Conservation (phyloP, 2,797 vertebrate genomes). For the Micromesistius poutassou region DNA sequence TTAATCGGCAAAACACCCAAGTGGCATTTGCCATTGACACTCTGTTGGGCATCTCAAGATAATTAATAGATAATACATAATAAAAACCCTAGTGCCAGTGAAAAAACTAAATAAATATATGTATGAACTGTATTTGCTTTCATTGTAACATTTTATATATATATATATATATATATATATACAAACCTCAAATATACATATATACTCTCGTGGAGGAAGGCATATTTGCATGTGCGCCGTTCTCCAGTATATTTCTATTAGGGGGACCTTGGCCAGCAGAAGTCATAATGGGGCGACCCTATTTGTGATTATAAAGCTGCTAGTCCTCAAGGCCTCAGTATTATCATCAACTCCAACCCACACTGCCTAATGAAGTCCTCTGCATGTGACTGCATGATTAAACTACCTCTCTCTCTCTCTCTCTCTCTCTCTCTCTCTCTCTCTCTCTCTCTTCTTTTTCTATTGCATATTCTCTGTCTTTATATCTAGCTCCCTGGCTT, state of each 20-base stretch:
- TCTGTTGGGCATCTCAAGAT: too few species aligned
- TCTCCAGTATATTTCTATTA: slow-evolving; percentile 33
- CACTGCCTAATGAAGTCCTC: slow-evolving; percentile 67
- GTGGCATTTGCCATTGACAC: too few species aligned
- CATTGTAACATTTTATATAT: neutral
- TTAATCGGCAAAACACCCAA: too few species aligned
- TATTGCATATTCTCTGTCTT: too few species aligned
- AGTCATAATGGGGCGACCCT: slow-evolving; percentile 46
- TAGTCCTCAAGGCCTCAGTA: slow-evolving; percentile 47
- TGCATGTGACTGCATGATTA: slow-evolving; percentile 66
- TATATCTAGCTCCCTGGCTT: too few species aligned
- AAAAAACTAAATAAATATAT: slow-evolving; percentile 26
- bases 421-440: slow-evolving; percentile 2
- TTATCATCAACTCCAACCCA: slow-evolving; percentile 50
- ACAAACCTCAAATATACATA: too few species aligned
- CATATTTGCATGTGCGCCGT: slow-evolving; percentile 50
- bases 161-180: neutral
- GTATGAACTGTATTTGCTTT: slow-evolving; percentile 11
- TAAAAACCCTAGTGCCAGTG: slow-evolving; percentile 6
- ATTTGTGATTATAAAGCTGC: slow-evolving; percentile 47
- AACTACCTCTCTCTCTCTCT: slow-evolving; percentile 28
- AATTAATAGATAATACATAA: too few species aligned
- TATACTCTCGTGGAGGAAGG: slow-evolving; percentile 44
- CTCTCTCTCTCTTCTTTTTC: neutral
- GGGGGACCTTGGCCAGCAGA: slow-evolving; percentile 41